Conservation (phyloP, 2,113 vertebrate genomes). For the Pachypanchax playfairii region DNA sequence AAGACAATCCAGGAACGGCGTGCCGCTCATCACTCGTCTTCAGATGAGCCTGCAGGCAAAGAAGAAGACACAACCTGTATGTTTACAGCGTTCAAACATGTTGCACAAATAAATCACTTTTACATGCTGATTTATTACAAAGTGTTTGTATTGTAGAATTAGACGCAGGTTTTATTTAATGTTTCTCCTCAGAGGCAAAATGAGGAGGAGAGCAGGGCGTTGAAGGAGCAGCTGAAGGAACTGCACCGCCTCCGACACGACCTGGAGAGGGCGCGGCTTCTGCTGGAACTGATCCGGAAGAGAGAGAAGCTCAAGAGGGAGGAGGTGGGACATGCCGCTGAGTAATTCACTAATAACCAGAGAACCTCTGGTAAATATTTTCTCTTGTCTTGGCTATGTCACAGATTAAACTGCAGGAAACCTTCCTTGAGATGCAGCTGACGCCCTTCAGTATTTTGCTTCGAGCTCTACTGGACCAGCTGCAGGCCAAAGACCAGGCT, state of each 20-base stretch:
- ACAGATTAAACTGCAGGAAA: conserved; percentile 93
- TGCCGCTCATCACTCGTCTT: conserved; percentile 91
- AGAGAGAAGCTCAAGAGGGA: conserved; percentile 97
- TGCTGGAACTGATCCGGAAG: conserved; percentile 95
- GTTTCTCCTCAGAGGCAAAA: conserved; percentile 82
- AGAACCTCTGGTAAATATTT: background rate
- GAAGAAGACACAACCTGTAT: conserved; percentile 88
- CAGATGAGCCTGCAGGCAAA: conserved; percentile 91
- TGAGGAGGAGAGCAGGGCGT: conserved; percentile 89
- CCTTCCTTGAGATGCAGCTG: conserved; percentile 90
- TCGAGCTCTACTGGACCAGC: conserved; percentile 88
- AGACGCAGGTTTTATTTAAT: background rate
- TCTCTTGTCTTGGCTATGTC: conserved; percentile 1
- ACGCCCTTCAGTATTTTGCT: conserved; percentile 93
- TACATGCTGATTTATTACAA: background rate
- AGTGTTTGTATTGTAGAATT: no score
- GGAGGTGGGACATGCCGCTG: conserved; percentile 79
- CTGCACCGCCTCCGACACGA: conserved; percentile 96
- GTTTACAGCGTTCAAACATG: conserved; percentile 27
- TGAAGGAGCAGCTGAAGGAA: conserved; percentile 95
- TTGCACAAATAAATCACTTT: background rate
- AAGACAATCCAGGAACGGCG: conserved; percentile 92
- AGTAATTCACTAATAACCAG: no score
- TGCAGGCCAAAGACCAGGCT: conserved; percentile 93
- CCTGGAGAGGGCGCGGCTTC: conserved; percentile 90